Percentiles rank a stretch among this genome's conserved stretches.
Conservation (phyloP, 2,888 invertebrate species). For the Hirtodrosophila duncani region DNA sequence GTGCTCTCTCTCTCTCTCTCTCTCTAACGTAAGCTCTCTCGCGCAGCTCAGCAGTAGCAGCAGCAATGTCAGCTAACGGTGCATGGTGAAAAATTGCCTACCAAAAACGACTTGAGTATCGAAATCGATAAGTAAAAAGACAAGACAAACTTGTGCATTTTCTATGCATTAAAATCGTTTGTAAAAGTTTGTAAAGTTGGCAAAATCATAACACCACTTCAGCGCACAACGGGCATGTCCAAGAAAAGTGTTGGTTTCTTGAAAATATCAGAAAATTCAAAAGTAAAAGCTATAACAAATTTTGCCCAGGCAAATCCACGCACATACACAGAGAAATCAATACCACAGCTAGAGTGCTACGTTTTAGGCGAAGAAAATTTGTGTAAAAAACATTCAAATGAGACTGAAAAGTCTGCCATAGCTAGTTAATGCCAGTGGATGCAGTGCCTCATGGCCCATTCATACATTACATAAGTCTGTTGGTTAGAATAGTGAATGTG, state of each 20-base stretch:
- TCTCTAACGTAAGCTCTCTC: slow-evolving; percentile 4
- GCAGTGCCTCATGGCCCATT: no score
- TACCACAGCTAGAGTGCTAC: slow-evolving; percentile 5
- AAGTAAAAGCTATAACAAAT: slow-evolving; percentile 10
- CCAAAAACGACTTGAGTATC: slow-evolving; percentile 50
- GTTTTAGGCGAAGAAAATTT: no score
- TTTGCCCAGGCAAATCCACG: slow-evolving; percentile 12
- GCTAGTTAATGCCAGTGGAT: no score
- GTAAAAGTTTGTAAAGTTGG: slow-evolving; percentile 18
- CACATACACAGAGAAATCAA: slow-evolving; percentile 18
- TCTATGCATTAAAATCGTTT: slow-evolving; percentile 12
- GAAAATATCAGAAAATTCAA: slow-evolving; percentile 12
- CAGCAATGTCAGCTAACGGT: slow-evolving; percentile 46
- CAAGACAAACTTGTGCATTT: no score
- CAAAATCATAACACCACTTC: slow-evolving; percentile 27
- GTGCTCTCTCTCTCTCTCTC: slow-evolving; percentile 2
- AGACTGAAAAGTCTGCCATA: no score
- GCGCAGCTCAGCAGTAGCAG: slow-evolving; percentile 31
- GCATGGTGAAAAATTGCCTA: slow-evolving; percentile 37
- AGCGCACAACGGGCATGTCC: slow-evolving; percentile 62
- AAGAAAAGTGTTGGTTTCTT: slow-evolving; percentile 76
- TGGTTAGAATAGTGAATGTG: no score
- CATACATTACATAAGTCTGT: no score
- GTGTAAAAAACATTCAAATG: no score
- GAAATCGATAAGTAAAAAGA: slow-evolving; percentile 71